Evolutionary conservation across 92 coral and sea anemone species (phyloP).

Genomic region (Scolanthus callimorphus): DNA sequence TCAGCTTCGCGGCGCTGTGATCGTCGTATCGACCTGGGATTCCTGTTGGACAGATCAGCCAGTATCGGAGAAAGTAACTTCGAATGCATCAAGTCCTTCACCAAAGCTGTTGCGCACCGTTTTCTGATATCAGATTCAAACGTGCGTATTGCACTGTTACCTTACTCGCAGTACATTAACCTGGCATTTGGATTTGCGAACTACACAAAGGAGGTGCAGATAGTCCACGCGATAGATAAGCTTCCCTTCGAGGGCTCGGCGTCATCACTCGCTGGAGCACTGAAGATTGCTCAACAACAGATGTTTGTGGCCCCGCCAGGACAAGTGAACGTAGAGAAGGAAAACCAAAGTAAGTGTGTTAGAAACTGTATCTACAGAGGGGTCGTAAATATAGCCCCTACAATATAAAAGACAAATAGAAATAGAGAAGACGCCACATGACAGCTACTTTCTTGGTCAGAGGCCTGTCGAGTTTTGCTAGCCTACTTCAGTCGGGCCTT

Average conservation of each 20-base stretch:
- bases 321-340: background rate
- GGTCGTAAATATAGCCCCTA: no score
- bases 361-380: no score
- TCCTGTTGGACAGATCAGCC: slow-evolving; percentile 30
- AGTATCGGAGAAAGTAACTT: slow-evolving; percentile 40
- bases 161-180: slow-evolving; percentile 28
- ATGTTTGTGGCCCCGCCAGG: slow-evolving; percentile 1
- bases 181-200: slow-evolving; percentile 16
- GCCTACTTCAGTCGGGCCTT: no score
- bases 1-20: slow-evolving; percentile 9
- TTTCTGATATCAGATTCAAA: slow-evolving; percentile 6
- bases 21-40: slow-evolving; percentile 29
- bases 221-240: slow-evolving; percentile 19
- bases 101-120: slow-evolving; percentile 6
- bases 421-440: no score
- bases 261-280: slow-evolving; percentile 18
- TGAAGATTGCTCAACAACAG: slow-evolving; percentile 20
- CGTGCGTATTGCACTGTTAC: slow-evolving; percentile 17
- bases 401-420: no score
- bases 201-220: background rate
- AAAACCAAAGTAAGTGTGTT: background rate
- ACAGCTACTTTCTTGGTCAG: no score
- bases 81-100: slow-evolving; percentile 19
- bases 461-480: no score
- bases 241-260: slow-evolving; percentile 26